Evolutionary conservation across 1,140 invertebrate species (phyloP).

Genomic region (Chelonus insularis): DNA sequence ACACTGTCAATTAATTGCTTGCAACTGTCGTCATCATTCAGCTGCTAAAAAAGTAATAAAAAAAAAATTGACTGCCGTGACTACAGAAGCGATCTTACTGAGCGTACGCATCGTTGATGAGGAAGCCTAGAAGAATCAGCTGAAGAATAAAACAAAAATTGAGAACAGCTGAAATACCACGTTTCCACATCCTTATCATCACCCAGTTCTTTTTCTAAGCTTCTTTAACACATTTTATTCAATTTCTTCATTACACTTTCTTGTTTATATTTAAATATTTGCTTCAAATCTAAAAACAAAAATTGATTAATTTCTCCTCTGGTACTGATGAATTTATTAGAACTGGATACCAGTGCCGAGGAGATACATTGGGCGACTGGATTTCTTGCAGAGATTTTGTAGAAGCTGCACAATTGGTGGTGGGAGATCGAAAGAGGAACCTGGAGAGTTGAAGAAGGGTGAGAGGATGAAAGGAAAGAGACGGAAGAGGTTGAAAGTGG

Average conservation of each 20-base stretch:
- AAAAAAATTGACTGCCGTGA: slow-evolving; percentile 6
- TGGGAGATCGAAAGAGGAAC: slow-evolving; percentile 16
- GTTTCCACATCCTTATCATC: slow-evolving; percentile 39
- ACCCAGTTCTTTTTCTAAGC: slow-evolving; percentile 22
- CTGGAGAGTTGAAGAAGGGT: not conserved
- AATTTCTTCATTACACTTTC: no score
- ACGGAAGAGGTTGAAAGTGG: slow-evolving; percentile 24
- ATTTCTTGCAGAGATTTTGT: slow-evolving; percentile 54
- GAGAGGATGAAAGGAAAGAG: slow-evolving; percentile 22
- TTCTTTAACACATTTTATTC: slow-evolving; percentile 43
- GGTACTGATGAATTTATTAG: no score
- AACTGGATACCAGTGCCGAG: slow-evolving; percentile 33
- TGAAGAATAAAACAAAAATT: slow-evolving; percentile 42
- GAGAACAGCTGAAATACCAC: slow-evolving; percentile 39
- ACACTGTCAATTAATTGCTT: not conserved
- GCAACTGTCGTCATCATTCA: not conserved
- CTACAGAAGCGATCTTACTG: slow-evolving; percentile 34
- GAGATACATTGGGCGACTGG: slow-evolving; percentile 51
- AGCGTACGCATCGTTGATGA: slow-evolving; percentile 40
- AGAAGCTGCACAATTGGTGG: slow-evolving; percentile 46
- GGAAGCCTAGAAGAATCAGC: slow-evolving; percentile 34
- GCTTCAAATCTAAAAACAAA: no score
- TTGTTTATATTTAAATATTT: no score
- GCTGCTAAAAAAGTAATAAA: not conserved
- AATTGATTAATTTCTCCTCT: no score